Evolutionary conservation across 2,888 invertebrate species (phyloP), one percentile per base, ranked within the genome.

Genomic region (Anagyrus pseudococci): DNA sequence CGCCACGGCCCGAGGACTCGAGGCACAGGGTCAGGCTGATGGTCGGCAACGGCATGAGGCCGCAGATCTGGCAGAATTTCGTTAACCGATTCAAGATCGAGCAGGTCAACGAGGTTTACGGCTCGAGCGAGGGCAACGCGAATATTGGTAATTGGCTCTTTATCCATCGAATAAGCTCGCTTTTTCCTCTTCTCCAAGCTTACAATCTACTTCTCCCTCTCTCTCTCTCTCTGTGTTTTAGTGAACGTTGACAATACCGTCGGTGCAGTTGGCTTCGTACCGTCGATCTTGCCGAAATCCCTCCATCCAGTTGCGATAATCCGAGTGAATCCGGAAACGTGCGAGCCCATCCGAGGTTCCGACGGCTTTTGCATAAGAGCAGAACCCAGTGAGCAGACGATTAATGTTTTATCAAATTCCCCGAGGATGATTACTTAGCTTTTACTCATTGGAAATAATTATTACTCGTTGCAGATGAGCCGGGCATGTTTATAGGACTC

Each of bases 241-340:
- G 88, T 89, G 4, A 89, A 89, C 76, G 84, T 84, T 58, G 86
- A 88, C 75, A 87, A 87, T 73, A 85, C 82, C 66, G 81, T 86
- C 20, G 89, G 89, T 20, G 86, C 89, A n/a, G 87, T 89, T 60
- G 89, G 89, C 13, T 90, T 88, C 75, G 81, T 86, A 44, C 86
- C 87, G 29, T 75, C 76, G n/a, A 77, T 80, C 61, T 65, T 82
- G 59, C 82, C 82, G 23, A 71, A 85, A 44, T 81, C 79, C 46
- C 85, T 97, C 46, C 97, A 98, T 81, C 98, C 98, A 0, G 94
- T 98, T 46, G 92, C 94, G 1, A 89, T 99, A 67, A 93, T 99
- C 71, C 90, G 89, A 76, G 93, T 97, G 1, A 89, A 98, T 81
- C 89, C 89, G 52, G 87, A 88, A 20, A 94, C 92, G 0, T 94